Conservation (phyloP, 2,113 vertebrate species). For the Hydropotes inermis region DNA sequence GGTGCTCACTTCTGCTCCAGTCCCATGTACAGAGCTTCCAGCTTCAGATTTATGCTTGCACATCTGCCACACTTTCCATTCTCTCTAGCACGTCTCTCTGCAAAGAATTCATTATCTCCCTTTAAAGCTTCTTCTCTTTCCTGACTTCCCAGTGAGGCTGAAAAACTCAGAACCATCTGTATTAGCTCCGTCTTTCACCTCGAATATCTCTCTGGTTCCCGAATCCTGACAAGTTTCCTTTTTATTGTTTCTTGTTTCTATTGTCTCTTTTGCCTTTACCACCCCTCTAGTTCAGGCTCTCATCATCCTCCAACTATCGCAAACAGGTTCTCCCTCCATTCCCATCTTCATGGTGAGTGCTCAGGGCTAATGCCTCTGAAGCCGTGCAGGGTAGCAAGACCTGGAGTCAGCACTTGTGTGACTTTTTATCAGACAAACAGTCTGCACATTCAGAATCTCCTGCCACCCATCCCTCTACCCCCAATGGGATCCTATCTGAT, state of each 20-base stretch:
- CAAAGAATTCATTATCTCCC: background rate
- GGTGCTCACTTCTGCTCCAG: background rate
- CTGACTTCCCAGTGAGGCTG: background rate
- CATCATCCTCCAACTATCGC: background rate
- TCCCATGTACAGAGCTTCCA: background rate
- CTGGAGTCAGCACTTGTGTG: background rate
- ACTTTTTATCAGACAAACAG: background rate
- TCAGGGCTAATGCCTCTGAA: background rate
- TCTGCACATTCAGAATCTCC: background rate
- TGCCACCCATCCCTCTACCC: no score
- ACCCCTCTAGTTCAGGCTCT: background rate
- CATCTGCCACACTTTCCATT: background rate
- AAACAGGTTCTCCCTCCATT: background rate
- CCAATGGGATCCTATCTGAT: background rate
- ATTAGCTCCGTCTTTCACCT: background rate
- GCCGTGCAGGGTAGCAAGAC: rapidly evolving
- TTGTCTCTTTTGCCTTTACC: background rate
- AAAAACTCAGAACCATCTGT: background rate
- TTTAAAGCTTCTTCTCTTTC: background rate
- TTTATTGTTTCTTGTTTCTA: background rate
- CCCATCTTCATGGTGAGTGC: background rate
- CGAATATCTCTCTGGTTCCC: no score
- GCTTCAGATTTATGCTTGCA: background rate
- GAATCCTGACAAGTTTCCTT: background rate
- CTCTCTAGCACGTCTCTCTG: background rate